phyloP scores from a whole-genome alignment of 2,888 invertebrate genomes.

The Andrena dorsata region DNA sequence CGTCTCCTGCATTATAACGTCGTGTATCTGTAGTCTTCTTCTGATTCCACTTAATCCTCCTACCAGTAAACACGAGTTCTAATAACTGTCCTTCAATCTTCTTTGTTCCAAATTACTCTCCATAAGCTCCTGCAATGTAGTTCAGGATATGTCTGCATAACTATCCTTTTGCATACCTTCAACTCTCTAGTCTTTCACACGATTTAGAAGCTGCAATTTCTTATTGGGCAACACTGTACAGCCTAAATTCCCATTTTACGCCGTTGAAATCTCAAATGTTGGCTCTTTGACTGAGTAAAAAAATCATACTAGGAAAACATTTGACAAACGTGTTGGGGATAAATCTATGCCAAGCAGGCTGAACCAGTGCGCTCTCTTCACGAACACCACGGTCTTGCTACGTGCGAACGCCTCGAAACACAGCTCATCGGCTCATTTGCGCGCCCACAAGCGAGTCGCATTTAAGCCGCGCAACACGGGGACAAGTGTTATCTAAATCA shows the following conservation, averaged over 20 bases:
- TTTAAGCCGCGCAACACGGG: background rate
- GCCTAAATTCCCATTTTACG: too few relatives aligned
- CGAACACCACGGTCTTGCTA: background rate
- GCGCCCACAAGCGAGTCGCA: conserved; percentile 1
- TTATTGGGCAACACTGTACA: background rate
- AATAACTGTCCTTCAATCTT: too few relatives aligned
- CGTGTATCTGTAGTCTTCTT: too few relatives aligned
- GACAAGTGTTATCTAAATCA: conserved; percentile 36
- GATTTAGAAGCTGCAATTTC: background rate
- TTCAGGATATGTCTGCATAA: too few relatives aligned
- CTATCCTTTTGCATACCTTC: too few relatives aligned
- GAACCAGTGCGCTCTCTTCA: background rate
- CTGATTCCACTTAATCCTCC: too few relatives aligned
- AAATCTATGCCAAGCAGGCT: background rate
- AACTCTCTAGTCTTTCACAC: background rate
- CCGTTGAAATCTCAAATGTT: background rate
- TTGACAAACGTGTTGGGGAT: background rate
- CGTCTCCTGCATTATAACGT: too few relatives aligned
- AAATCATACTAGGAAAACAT: background rate
- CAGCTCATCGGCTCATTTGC: conserved; percentile 4
- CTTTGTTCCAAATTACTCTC: too few relatives aligned
- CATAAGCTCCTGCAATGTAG: too few relatives aligned
- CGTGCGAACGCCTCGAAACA: background rate
- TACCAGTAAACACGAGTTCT: too few relatives aligned
- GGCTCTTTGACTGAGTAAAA: background rate